phyloP scores from a whole-genome alignment of 2,797 vertebrate genomes.

The Melopsittacus undulatus region DNA sequence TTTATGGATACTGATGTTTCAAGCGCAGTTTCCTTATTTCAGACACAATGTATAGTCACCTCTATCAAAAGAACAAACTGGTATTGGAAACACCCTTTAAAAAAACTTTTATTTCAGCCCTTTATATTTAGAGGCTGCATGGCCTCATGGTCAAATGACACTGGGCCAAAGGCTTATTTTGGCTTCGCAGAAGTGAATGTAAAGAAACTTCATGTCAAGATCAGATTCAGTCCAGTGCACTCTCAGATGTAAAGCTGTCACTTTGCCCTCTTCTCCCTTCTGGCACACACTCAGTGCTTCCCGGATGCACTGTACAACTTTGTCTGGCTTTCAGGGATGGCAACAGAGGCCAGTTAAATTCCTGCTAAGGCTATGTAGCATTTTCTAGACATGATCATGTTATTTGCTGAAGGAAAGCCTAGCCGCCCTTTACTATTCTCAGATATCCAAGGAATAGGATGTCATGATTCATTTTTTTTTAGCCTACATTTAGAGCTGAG shows the following conservation, averaged over 20 bases:
- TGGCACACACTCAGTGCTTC: background rate
- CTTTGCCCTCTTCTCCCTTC: background rate
- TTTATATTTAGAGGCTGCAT: background rate
- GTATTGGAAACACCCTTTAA: background rate
- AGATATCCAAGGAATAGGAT: background rate
- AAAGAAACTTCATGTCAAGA: background rate
- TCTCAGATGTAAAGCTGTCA: background rate
- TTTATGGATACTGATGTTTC: background rate
- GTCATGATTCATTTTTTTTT: background rate
- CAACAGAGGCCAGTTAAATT: slow-evolving; percentile 28
- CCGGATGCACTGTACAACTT: background rate
- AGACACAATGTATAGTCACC: background rate
- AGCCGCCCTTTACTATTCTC: background rate
- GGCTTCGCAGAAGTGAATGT: background rate
- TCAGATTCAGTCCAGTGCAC: background rate
- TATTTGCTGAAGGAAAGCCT: slow-evolving; percentile 8
- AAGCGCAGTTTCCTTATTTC: background rate
- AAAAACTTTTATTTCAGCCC: background rate
- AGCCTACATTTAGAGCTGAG: background rate
- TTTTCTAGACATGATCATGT: background rate
- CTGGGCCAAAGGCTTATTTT: background rate
- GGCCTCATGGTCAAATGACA: background rate
- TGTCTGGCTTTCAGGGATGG: slow-evolving; percentile 3
- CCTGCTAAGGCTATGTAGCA: background rate
- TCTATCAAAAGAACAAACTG: background rate